Evolutionary conservation across 2,797 vertebrate genomes (phyloP).

Genomic region (Sebastes minor): DNA sequence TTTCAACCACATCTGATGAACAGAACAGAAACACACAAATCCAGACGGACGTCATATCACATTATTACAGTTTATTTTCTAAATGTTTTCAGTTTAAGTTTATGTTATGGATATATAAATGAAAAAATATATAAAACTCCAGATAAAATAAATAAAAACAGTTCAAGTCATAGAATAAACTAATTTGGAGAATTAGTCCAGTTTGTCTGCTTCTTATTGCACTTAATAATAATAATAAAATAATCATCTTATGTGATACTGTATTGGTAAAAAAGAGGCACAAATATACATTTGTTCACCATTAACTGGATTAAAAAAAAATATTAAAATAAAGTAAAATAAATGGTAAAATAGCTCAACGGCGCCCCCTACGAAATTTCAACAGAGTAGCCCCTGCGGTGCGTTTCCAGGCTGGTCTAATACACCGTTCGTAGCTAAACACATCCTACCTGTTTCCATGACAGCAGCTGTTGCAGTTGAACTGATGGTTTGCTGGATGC

Average conservation of each 20-base stretch:
- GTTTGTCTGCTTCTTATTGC: not conserved
- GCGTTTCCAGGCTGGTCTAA: too few species aligned
- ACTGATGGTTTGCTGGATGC: not conserved
- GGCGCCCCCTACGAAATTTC: too few species aligned
- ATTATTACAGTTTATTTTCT: rapidly evolving
- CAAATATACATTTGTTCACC: too few species aligned
- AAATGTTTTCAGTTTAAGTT: too few species aligned
- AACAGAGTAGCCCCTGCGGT: rapidly evolving
- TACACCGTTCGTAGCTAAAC: too few species aligned
- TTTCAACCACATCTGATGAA: slow-evolving; percentile 30
- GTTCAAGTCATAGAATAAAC: not conserved
- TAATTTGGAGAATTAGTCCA: not conserved
- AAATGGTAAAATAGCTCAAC: too few species aligned
- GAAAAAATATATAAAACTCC: too few species aligned
- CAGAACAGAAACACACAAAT: not conserved
- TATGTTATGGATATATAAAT: not conserved
- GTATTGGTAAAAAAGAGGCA: not conserved
- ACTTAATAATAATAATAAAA: not conserved
- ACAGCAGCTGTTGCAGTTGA: not conserved
- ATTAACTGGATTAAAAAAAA: too few species aligned
- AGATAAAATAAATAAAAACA: too few species aligned
- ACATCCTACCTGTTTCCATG: slow-evolving; percentile 28
- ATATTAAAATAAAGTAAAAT: too few species aligned
- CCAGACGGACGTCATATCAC: rapidly evolving
- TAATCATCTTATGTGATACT: not conserved